Conservation (phyloP, 2,113 vertebrate genomes). For the Pterocles orientalis region DNA sequence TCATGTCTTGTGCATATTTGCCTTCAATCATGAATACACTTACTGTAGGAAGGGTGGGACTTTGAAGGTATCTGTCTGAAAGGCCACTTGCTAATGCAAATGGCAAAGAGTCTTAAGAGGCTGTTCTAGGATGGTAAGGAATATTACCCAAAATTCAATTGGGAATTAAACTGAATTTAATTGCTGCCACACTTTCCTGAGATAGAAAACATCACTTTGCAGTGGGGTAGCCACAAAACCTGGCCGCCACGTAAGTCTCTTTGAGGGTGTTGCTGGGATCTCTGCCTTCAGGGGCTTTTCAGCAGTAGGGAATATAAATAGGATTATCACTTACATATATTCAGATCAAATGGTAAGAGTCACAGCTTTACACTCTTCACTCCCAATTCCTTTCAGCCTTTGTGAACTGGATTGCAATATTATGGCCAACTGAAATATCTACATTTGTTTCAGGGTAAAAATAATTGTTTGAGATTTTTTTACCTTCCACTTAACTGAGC, state of each 20-base stretch:
- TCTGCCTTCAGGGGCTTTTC: neutral
- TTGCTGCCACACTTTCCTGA: neutral
- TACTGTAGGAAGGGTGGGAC: neutral
- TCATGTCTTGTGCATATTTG: neutral
- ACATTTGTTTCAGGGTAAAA: neutral
- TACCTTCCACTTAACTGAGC: neutral
- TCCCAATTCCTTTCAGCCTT: neutral
- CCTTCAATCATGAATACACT: neutral
- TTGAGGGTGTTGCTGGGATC: neutral
- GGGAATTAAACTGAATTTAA: neutral
- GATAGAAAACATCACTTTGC: neutral
- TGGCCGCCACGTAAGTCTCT: fast-evolving
- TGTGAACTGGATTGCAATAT: neutral
- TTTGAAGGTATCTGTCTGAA: neutral
- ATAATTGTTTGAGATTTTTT: neutral
- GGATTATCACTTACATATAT: neutral
- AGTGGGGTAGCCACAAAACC: neutral
- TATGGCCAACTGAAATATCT: neutral
- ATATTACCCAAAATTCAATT: neutral
- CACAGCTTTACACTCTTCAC: neutral
- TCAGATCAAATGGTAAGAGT: neutral
- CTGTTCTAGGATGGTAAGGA: neutral
- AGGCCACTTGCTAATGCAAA: too few species aligned
- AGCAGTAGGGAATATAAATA: neutral
- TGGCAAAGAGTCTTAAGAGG: neutral